Evolutionary conservation across 2,888 invertebrate genomes (phyloP), one percentile per base, ranked within the genome.

Genomic region (Orthosia cruda): DNA sequence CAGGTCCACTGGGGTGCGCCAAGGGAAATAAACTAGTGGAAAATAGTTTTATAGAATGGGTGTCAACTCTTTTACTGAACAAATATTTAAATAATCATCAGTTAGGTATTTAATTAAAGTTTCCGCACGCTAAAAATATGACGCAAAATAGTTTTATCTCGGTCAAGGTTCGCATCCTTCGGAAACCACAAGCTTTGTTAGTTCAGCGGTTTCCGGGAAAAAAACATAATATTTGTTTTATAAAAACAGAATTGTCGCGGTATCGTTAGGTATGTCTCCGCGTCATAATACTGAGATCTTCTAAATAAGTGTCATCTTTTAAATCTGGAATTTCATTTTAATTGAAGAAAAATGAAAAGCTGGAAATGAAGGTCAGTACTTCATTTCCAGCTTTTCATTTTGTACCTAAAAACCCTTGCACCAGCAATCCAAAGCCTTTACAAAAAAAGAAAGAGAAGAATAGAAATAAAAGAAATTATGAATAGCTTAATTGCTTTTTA

Each of bases 151-250:
- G 47, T 67, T 55, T 55, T 73, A 79, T 73, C 52, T 64, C 73
- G 65, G 66, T 58, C 69, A 72, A 75, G 66, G 79, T 62, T 62
- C 74, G 58, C n/a, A 73, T 55, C 80, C 82, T 83, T 81, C 78
- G 58, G 59, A 70, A 80, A 79, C 81, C 81, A 55, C 73, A 81
- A 73, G 71, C 74, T 80, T 84, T 88, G 88, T 89, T 89, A 45
- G 75, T 90, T 87, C 83, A 87, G 83, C 63, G 84, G 85, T 64
- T 87, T 81, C 82, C 75, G 63, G 64, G 71, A 83, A 84, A 78
- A 75, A 66, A 13, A 61, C 57, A 47, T 72, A 84, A 47, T 72
- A 84, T 87, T 86, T 83, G 74, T 86, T 85, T 84, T 84, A 75
- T 59, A 47, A 18, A 32, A 64, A 71, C 65, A 59, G 16, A 40